Evolutionary conservation across 2,888 invertebrate species (phyloP).

Genomic region (Caenorhabditis plicata): DNA sequence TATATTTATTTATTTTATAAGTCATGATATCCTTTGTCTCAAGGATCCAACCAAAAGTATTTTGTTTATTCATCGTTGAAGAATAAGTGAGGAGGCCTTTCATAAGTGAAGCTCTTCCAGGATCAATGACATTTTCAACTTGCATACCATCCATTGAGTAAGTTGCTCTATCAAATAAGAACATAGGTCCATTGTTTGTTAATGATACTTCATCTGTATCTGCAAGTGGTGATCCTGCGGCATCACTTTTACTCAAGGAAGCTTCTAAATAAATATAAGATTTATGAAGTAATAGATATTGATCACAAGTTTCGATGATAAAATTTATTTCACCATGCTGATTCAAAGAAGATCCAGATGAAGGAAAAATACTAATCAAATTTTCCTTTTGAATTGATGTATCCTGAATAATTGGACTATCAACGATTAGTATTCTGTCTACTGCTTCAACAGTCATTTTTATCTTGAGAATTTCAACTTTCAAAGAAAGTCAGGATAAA

Average conservation of each 20-base stretch:
- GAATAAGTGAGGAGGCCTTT: slow-evolving; percentile 40
- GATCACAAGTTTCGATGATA: slow-evolving; percentile 29
- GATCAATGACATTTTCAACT: slow-evolving; percentile 31
- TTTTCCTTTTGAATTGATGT: slow-evolving; percentile 11
- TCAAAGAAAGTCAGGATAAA: slow-evolving; percentile 12
- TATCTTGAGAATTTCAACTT: no score
- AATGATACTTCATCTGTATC: slow-evolving; percentile 31
- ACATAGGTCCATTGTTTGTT: slow-evolving; percentile 43
- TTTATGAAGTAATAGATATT: slow-evolving; percentile 13
- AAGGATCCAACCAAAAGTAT: slow-evolving; percentile 47
- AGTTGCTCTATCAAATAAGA: slow-evolving; percentile 42
- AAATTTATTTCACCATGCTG: slow-evolving; percentile 20
- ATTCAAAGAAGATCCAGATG: slow-evolving; percentile 11
- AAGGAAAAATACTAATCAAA: slow-evolving; percentile 12
- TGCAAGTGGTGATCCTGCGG: slow-evolving; percentile 12
- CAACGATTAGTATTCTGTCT: slow-evolving; percentile 16
- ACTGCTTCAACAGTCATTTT: slow-evolving; percentile 12
- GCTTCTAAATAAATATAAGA: slow-evolving; percentile 30
- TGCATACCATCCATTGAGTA: slow-evolving; percentile 36
- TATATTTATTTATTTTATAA: slow-evolving; percentile 48
- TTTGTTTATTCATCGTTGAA: slow-evolving; percentile 47
- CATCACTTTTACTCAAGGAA: slow-evolving; percentile 24
- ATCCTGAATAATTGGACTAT: slow-evolving; percentile 14
- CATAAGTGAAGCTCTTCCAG: slow-evolving; percentile 43
- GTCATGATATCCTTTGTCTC: slow-evolving; percentile 35